Percentiles rank a stretch among this genome's conserved stretches.
These are phyloP conservation scores for Actenoides hombroni DNA, from an alignment of 2,113 vertebrate genomes.

Conservation along the genomic window DNA sequence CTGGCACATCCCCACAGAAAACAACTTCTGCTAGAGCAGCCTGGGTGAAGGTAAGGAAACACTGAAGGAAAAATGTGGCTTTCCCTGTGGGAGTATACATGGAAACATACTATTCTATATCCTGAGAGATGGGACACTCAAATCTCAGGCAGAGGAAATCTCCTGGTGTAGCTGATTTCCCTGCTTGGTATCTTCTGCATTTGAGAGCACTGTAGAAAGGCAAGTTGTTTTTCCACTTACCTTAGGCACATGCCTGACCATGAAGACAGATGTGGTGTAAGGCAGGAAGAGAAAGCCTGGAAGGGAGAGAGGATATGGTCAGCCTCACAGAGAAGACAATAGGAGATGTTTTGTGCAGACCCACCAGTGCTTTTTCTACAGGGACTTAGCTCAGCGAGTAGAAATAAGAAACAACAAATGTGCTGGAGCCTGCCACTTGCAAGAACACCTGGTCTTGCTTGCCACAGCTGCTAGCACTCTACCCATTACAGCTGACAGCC, in stretches of 20 bases:
- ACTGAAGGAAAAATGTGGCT: not conserved
- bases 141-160: not conserved
- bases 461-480: slow-evolving; percentile 9
- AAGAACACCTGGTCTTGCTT: slow-evolving; percentile 27
- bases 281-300: slow-evolving; percentile 13
- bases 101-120: not conserved
- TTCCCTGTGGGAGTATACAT: not conserved
- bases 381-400: not conserved
- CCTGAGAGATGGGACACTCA: not conserved
- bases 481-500: slow-evolving; percentile 1
- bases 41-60: not conserved
- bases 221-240: slow-evolving; percentile 23
- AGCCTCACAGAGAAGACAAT: slow-evolving; percentile 7
- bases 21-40: not conserved
- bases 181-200: not conserved
- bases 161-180: not conserved
- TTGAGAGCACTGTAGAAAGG: not conserved
- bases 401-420: slow-evolving; percentile 45
- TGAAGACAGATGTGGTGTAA: not conserved
- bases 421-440: not conserved
- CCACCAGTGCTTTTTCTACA: not conserved
- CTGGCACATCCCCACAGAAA: not conserved
- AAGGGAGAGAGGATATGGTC: not conserved
- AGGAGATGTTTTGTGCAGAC: slow-evolving; percentile 20
- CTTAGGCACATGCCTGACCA: not conserved